These are phyloP conservation scores for Cardiocondyla obscurior DNA, from an alignment of 1,140 invertebrate species.

Conservation along the genomic window DNA sequence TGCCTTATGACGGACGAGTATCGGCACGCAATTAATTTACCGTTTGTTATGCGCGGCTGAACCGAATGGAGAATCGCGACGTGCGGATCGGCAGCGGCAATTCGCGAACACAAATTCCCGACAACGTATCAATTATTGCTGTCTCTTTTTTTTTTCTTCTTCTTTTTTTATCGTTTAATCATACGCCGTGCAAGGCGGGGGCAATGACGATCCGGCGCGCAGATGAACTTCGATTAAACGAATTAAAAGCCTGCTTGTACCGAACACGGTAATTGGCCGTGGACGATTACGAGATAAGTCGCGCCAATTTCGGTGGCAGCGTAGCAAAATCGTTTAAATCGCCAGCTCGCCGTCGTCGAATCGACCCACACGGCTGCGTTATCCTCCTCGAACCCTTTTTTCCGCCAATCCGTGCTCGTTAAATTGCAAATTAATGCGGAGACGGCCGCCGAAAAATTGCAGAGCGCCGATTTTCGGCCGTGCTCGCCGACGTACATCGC, in stretches of 20 bases:
- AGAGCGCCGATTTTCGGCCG: conserved; percentile 11
- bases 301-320: conserved; percentile 40
- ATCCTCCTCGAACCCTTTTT: conserved; percentile 50
- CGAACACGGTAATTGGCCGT: conserved; percentile 34
- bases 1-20: not conserved
- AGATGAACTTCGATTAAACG: conserved; percentile 60
- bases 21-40: not conserved
- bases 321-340: conserved; percentile 45
- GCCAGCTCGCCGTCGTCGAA: conserved; percentile 19
- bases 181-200: not conserved
- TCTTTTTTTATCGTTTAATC: conserved; percentile 32
- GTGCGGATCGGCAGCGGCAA: not conserved
- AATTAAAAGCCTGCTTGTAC: conserved; percentile 43
- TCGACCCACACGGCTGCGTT: conserved; percentile 41
- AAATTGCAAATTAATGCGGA: conserved; percentile 59
- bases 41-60: not conserved
- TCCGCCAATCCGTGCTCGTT: conserved; percentile 62
- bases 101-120: not conserved
- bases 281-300: conserved; percentile 57
- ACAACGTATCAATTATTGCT: conserved; percentile 48
- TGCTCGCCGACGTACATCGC: not conserved
- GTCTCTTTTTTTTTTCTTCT: conserved; percentile 38
- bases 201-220: not conserved
- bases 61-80: not conserved
- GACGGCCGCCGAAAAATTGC: conserved; percentile 36